Conservation (phyloP, 2,113 vertebrate species). For the Pandion haliaetus region DNA sequence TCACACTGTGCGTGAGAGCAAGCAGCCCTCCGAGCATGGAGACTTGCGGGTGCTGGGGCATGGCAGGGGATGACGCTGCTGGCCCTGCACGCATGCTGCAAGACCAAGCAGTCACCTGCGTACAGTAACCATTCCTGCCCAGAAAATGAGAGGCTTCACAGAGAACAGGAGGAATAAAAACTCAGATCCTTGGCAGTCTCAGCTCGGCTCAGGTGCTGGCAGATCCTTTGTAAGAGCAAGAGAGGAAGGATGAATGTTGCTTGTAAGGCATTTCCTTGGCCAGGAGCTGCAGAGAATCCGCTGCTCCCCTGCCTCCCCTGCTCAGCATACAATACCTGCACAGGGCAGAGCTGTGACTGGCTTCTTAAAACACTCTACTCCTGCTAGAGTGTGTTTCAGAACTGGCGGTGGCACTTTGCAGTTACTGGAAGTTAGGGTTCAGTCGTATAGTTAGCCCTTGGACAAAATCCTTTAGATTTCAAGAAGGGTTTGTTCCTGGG, state of each 20-base stretch:
- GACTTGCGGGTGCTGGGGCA: too few species aligned
- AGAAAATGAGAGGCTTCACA: not conserved
- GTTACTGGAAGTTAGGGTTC: not conserved
- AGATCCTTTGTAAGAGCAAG: not conserved
- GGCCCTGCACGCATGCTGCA: not conserved
- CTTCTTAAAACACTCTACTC: not conserved
- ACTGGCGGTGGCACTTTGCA: not conserved
- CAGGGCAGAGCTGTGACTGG: not conserved
- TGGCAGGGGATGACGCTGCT: accelerated
- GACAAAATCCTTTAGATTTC: not conserved
- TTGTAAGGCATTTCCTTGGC: not conserved
- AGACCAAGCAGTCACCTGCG: not conserved
- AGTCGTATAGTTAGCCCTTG: accelerated
- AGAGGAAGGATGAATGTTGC: not conserved
- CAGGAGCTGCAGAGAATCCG: not conserved
- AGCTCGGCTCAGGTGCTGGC: not conserved
- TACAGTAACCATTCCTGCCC: not conserved
- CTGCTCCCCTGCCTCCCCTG: not conserved
- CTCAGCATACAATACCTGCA: not conserved
- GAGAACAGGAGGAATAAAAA: not conserved
- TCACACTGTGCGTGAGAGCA: accelerated
- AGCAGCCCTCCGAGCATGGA: not conserved
- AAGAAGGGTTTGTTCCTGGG: not conserved
- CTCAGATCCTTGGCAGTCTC: not conserved
- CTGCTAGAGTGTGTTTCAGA: not conserved